Evolutionary conservation across 2,113 vertebrate genomes (phyloP), one percentile per base, ranked within the genome.

Genomic region (Melanotaenia duboulayi): DNA sequence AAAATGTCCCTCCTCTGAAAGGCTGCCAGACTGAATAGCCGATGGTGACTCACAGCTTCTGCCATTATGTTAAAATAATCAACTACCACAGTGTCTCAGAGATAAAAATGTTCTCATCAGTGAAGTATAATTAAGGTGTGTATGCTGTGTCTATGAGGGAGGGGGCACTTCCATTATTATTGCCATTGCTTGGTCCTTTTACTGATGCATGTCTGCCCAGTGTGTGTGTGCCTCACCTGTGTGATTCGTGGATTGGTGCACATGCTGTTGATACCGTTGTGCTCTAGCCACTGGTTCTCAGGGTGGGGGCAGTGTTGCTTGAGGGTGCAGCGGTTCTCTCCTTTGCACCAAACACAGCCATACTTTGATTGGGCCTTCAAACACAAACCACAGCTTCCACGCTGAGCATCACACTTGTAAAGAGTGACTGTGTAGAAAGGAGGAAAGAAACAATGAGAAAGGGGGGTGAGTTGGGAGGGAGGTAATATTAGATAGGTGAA

Each of bases 211-310:
- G 13, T 16, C 3, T 20, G 19, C 46, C 19, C 14, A 9, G 55
- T 50, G 16, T 67, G 13, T 49, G 35, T 51, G 17, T n/a, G 57
- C 83, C 95, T 95, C 90, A 99, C 98, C 93, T 97, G 95, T 0
- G 95, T 99, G 93, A 99, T 99, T 75, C 93, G 95, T n/a, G 98
- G 98, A 83, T 99, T 94, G 14, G 96, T 97, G 87, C 98, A 99
- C 81, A 98, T 98, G 94, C 96, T 97, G 87, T 97, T 96, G 70
- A 96, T 92, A 5, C 96, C 96, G 0, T 96, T 96, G 62, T 96
- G 87, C 81, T 99, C 95, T 82, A 98, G 90, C 97, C 97, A 97
- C 75, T 94, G 95, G 93, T 92, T 97, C 81, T 97, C 97, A 0
- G 95, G 94, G 72, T 93, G 76, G 2, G 94, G 94, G 73, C 97